A percentile compares a stretch with the other conserved stretches of the same genome.
Evolutionary conservation across 2,888 invertebrate species (phyloP).

Genomic region (Desoria tigrina): DNA sequence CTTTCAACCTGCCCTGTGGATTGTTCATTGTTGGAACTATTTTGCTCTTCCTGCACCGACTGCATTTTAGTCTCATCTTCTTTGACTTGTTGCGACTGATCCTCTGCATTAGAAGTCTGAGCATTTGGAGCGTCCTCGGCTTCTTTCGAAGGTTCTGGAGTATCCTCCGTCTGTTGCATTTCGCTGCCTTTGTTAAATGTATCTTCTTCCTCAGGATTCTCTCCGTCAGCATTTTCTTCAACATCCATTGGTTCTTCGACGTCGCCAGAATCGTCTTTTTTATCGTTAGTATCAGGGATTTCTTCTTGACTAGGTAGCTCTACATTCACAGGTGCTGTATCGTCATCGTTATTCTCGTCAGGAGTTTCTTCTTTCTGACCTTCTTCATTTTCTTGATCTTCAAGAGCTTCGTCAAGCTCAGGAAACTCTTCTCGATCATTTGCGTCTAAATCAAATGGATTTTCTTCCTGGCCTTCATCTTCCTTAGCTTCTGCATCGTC

Average conservation of each 20-base stretch:
- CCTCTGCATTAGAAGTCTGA: constrained; percentile 25
- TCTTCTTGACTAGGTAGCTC: constrained; percentile 33
- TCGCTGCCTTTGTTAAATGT: constrained; percentile 55
- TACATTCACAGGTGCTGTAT: constrained; percentile 61
- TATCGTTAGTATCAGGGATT: constrained; percentile 54
- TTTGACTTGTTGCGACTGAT: constrained; percentile 26
- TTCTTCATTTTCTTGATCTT: constrained; percentile 58
- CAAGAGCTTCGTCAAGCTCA: constrained; percentile 55
- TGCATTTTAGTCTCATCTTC: constrained; percentile 33
- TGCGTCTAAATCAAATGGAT: constrained; percentile 79
- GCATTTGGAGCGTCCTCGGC: constrained; percentile 33
- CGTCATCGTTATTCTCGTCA: constrained; percentile 56
- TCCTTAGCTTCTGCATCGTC: constrained; percentile 71
- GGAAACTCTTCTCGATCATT: constrained; percentile 50
- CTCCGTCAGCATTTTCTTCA: constrained; percentile 54
- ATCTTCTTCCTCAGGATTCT: constrained; percentile 56
- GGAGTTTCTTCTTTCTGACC: constrained; percentile 32
- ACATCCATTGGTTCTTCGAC: constrained; percentile 54
- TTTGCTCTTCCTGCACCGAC: constrained; percentile 40
- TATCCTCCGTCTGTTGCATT: constrained; percentile 55
- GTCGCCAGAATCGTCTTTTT: constrained; percentile 56
- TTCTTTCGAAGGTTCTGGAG: constrained; percentile 52
- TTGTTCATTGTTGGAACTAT: constrained; percentile 52
- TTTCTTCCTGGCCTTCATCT: constrained; percentile 65
- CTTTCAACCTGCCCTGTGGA: constrained; percentile 56